These are phyloP conservation scores for Anastrepha obliqua DNA, from an alignment of 1,140 invertebrate genomes.

Conservation along the genomic window DNA sequence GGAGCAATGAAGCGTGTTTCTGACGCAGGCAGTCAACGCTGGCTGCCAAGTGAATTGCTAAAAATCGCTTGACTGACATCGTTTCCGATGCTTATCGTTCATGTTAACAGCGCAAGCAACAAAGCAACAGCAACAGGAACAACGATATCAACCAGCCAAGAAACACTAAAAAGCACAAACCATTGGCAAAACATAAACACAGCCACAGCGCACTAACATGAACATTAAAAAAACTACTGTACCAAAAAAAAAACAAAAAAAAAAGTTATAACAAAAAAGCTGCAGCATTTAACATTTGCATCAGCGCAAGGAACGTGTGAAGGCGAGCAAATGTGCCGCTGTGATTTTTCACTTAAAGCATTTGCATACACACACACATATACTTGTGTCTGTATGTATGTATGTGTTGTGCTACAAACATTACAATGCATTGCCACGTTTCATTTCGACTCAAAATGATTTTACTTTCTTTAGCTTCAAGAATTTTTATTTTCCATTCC, in stretches of 20 bases:
- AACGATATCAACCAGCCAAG: constrained; percentile 3
- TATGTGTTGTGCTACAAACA: too few species aligned
- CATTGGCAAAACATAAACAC: constrained; percentile 9
- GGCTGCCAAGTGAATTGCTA: constrained; percentile 56
- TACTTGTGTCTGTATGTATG: too few species aligned
- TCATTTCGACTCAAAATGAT: not conserved
- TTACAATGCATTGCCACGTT: too few species aligned
- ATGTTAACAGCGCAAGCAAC: constrained; percentile 65
- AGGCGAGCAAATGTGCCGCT: not conserved
- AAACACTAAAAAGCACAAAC: not conserved
- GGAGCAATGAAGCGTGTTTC: constrained; percentile 40
- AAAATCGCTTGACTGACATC: constrained; percentile 69
- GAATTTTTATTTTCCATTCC: not conserved
- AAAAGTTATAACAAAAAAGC: not conserved
- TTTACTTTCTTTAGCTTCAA: constrained; percentile 41
- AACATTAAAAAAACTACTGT: not conserved
- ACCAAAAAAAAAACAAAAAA: not conserved
- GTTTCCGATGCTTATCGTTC: constrained; percentile 71
- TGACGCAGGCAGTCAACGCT: constrained; percentile 30
- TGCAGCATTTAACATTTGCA: constrained; percentile 37
- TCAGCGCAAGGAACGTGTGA: not conserved
- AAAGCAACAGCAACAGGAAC: not conserved
- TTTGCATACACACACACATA: too few species aligned
- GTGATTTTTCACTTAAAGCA: not conserved
- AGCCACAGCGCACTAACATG: not conserved